Evolutionary conservation across 1,140 invertebrate genomes (phyloP).

Genomic region (Drosophila nikananu): DNA sequence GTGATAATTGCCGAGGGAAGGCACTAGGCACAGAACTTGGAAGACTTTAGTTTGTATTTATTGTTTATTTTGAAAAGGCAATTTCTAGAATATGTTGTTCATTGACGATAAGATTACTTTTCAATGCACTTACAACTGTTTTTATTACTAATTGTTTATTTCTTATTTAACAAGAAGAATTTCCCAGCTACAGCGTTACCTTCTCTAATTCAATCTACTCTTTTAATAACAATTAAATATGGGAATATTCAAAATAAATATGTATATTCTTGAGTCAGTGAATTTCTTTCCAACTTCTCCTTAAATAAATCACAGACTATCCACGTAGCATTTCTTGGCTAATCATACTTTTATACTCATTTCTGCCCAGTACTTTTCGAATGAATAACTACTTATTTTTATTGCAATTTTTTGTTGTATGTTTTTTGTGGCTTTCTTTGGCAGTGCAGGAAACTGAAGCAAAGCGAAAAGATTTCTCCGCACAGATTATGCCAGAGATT

Average conservation of each 20-base stretch:
- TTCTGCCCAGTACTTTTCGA: conserved; percentile 21
- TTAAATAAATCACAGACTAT: background rate
- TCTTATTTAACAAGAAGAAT: background rate
- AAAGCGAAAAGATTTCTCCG: conserved; percentile 74
- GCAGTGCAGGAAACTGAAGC: conserved; percentile 47
- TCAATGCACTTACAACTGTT: background rate
- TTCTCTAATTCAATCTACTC: background rate
- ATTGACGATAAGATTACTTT: background rate
- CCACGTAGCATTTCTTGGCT: background rate
- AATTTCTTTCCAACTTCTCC: background rate
- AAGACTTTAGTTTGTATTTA: background rate
- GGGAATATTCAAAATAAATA: background rate
- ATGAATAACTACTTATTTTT: conserved; percentile 24
- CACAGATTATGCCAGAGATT: conserved; percentile 62
- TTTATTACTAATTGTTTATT: background rate
- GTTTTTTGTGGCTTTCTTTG: conserved; percentile 27
- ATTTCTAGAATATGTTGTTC: background rate
- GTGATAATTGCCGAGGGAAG: background rate
- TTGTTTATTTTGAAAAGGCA: background rate
- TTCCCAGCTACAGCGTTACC: background rate
- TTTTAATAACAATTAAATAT: background rate
- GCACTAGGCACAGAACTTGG: background rate
- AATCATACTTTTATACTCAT: conserved; percentile 22
- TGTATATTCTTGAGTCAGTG: background rate
- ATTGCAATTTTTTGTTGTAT: conserved; percentile 3